phyloP scores from a whole-genome alignment of 2,113 vertebrate species.

The Upupa epops region DNA sequence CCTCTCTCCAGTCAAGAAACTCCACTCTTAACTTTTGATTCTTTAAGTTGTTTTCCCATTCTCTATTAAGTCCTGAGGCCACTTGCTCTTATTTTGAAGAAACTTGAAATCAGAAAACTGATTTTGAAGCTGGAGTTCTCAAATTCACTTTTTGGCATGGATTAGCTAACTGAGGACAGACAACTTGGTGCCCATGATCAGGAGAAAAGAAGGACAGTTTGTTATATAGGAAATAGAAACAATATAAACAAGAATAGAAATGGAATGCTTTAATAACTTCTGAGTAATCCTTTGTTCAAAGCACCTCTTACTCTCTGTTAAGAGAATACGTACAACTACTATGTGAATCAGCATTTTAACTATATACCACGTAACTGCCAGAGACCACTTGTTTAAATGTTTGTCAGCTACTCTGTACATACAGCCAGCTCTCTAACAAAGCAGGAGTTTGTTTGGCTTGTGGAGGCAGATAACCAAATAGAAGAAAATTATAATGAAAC shows the following conservation, averaged over 20 bases:
- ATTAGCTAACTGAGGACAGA: not conserved
- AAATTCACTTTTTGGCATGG: not conserved
- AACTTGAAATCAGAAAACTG: not conserved
- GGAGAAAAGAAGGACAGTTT: not conserved
- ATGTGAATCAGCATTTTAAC: not conserved
- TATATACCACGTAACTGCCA: not conserved
- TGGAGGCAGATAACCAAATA: not conserved
- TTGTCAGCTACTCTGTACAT: not conserved
- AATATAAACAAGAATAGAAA: not conserved
- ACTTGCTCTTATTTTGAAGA: not conserved
- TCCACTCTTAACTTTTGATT: not conserved
- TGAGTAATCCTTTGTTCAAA: not conserved
- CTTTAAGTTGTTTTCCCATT: not conserved
- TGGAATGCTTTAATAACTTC: not conserved
- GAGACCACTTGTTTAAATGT: not conserved
- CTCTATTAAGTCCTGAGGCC: not conserved
- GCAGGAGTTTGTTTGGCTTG: not conserved
- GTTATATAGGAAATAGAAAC: not conserved
- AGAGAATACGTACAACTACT: not conserved
- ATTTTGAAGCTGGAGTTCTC: not conserved
- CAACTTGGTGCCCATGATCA: not conserved
- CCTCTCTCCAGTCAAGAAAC: not conserved
- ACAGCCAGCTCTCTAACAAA: not conserved
- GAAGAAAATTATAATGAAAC: slow-evolving; percentile 10
- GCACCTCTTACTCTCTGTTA: not conserved